Evolutionary conservation across 2,797 vertebrate species (phyloP).

Genomic region (Zonotrichia albicollis): DNA sequence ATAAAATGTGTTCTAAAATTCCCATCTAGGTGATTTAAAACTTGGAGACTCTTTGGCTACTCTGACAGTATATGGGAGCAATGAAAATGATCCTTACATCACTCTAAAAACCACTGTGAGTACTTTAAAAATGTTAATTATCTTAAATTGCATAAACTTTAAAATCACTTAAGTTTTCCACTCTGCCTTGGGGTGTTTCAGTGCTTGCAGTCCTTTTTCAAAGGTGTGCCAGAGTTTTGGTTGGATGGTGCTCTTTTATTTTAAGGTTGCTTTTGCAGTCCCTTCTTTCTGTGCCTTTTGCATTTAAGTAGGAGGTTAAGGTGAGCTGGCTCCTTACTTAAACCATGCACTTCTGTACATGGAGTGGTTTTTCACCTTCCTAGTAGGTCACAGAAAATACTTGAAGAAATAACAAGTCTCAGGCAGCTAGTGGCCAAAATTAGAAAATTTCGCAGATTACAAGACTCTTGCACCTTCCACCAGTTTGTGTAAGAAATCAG

Average conservation of each 20-base stretch:
- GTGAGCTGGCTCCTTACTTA: neutral
- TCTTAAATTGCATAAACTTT: neutral
- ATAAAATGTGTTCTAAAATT: constrained; percentile 6
- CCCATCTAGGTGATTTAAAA: constrained; percentile 77
- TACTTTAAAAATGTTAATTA: neutral
- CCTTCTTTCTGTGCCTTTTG: neutral
- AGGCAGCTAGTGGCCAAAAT: neutral
- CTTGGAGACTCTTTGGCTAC: constrained; percentile 91
- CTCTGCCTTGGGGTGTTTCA: neutral
- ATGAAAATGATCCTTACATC: constrained; percentile 92
- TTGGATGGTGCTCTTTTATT: neutral
- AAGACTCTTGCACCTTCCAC: neutral
- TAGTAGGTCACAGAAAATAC: neutral
- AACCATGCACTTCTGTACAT: rapidly evolving
- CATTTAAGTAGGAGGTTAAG: neutral
- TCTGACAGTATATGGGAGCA: constrained; percentile 88
- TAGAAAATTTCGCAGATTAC: neutral
- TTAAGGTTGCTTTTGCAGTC: neutral
- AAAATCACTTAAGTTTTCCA: neutral
- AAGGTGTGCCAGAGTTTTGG: neutral
- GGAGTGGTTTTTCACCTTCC: neutral
- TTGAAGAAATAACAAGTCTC: neutral
- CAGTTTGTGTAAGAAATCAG: neutral
- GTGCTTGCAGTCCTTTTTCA: neutral
- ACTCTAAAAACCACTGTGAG: constrained; percentile 94